Evolutionary conservation across 2,888 invertebrate genomes (phyloP), one percentile per base, ranked within the genome.

Genomic region (Andrena camellia): DNA sequence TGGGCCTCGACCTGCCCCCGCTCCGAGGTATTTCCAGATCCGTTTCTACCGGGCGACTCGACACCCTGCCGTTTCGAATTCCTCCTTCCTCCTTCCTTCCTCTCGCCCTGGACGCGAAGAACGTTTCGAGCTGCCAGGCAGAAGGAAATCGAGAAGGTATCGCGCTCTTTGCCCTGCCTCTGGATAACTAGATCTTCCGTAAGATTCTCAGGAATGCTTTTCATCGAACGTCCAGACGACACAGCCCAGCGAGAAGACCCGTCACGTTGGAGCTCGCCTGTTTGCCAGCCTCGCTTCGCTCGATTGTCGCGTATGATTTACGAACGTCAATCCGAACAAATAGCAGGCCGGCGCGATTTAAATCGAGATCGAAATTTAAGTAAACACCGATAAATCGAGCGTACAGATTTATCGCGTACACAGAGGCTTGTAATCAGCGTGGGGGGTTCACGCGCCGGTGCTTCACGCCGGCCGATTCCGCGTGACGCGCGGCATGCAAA

Each of bases 11-110:
- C 80, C 72, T 78, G 3, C 75, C 54, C 68, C 35, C 71, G 63
- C 33, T 59, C 68, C 68, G 82, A 71, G 79, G 78, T 89, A 88
- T 89, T 89, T 86, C 88, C 83, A 78, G 80, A 84, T 83, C 67
- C 75, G 75, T 80, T 60, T 72, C 35, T 48, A 71, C 29, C 60
- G 78, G 64, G 67, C 68, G 69, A 81, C 81, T 85, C 79, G 77
- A 83, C 87, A 60, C 31, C 54, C 50, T 5, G 10, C 52, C 52
- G 20, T 31, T 74, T 48, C 54, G 35, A 7, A 52, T 68, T 68
- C 75, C 72, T 79, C 52, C 48, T 54, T 68, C 54, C 75, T 69
- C 73, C 52, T 29, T 35, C 62, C 20, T 10, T 26, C 48, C 2
- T 48, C 57, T 8, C 23, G 23, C 63, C 17, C 31, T 5, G 57